These are phyloP conservation scores for Chironomus tentans DNA, from an alignment of 2,888 invertebrate genomes.

Conservation along the genomic window DNA sequence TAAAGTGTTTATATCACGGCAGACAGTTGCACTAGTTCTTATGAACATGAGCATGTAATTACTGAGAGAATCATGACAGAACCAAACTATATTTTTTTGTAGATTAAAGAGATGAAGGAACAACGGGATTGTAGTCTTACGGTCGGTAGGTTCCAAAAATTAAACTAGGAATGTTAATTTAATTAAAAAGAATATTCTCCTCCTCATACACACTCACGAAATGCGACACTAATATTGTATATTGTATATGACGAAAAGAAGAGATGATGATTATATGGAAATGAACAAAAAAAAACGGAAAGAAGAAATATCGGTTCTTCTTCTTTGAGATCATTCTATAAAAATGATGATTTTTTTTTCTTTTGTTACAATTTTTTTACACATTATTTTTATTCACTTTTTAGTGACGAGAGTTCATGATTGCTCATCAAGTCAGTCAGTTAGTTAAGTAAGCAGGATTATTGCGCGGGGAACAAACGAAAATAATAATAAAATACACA, in stretches of 20 bases:
- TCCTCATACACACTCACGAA: neutral
- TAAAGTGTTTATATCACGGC: neutral
- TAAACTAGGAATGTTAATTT: neutral
- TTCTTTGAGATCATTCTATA: neutral
- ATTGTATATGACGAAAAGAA: neutral
- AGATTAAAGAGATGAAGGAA: neutral
- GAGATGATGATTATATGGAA: neutral
- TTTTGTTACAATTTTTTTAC: neutral
- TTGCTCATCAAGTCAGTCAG: too few relatives aligned
- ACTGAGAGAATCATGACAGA: neutral
- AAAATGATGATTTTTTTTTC: too few relatives aligned
- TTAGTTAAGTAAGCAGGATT: too few relatives aligned
- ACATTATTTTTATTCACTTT: neutral
- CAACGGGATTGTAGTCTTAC: neutral
- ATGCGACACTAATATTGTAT: neutral
- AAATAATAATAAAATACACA: neutral
- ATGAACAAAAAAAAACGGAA: neutral
- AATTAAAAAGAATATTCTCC: neutral
- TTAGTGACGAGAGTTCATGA: neutral
- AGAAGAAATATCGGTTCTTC: neutral
- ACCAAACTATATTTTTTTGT: neutral
- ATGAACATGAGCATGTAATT: neutral
- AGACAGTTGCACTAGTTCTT: neutral
- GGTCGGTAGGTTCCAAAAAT: neutral
- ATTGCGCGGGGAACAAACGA: constrained; percentile 1